Conservation (phyloP, 2,797 vertebrate genomes). For the Oreochromis mossambicus region DNA sequence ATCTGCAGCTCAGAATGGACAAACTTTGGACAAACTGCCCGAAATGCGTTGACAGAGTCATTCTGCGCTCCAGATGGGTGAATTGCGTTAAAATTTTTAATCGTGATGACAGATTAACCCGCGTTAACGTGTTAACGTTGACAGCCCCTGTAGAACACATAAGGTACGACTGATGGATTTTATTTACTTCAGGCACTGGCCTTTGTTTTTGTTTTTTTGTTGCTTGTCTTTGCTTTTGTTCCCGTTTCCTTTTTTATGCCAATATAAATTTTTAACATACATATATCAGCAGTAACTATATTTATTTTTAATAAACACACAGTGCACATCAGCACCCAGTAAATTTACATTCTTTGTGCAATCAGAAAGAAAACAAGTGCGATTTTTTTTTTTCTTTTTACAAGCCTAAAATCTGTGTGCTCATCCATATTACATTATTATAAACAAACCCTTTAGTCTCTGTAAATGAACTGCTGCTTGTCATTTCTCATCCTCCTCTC, state of each 20-base stretch:
- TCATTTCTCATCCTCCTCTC: not conserved
- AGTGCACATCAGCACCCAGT: not conserved
- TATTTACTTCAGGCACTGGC: not conserved
- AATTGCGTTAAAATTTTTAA: not conserved
- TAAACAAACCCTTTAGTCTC: not conserved
- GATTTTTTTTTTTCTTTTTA: not conserved
- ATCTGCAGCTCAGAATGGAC: not conserved
- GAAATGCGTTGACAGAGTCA: too few species aligned
- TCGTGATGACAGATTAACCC: not conserved
- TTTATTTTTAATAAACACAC: not conserved
- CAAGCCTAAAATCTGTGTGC: not conserved
- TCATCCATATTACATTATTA: not conserved
- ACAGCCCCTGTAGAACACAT: not conserved
- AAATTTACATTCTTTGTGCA: not conserved
- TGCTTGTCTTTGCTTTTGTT: not conserved
- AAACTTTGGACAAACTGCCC: too few species aligned
- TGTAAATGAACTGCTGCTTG: not conserved
- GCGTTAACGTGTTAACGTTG: not conserved
- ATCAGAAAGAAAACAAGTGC: not conserved
- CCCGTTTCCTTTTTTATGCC: not conserved
- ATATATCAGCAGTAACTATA: not conserved
- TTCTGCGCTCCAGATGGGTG: not conserved
- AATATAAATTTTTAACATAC: not conserved
- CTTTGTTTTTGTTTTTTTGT: not conserved
- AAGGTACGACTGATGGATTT: not conserved